These are phyloP conservation scores for Pygmarrhopalites habei DNA, from an alignment of 1,140 invertebrate genomes.

Conservation along the genomic window DNA sequence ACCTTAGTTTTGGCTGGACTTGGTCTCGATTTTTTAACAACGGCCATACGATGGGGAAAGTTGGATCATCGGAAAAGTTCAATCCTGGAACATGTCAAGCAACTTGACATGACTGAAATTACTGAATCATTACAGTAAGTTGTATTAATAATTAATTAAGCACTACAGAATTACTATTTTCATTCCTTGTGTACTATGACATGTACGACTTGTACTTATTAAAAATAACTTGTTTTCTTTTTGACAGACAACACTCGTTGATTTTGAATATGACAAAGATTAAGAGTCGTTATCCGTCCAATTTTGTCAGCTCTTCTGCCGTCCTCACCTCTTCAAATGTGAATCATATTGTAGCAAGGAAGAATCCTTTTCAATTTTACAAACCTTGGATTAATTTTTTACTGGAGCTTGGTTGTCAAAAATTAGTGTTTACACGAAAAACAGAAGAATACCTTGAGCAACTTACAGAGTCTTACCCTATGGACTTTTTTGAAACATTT, in stretches of 20 bases:
- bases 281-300: background rate
- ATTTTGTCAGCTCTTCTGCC: constrained; percentile 1
- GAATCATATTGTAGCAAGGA: background rate
- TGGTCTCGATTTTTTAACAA: background rate
- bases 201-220: too few species aligned
- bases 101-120: background rate
- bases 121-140: background rate
- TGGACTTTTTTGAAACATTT: constrained; percentile 2
- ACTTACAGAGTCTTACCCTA: background rate
- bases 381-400: constrained; percentile 4
- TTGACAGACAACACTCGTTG: constrained; percentile 1
- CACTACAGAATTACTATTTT: too few species aligned
- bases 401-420: background rate
- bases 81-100: background rate
- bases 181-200: too few species aligned
- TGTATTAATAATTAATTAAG: too few species aligned
- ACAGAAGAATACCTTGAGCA: background rate
- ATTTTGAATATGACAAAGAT: constrained; percentile 10
- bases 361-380: constrained; percentile 7
- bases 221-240: background rate
- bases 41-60: background rate
- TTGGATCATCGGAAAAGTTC: background rate
- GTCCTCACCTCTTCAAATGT: background rate
- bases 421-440: background rate
- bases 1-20: background rate